Conservation (phyloP, 1,140 invertebrate genomes). For the Drosophila prosaltans region DNA sequence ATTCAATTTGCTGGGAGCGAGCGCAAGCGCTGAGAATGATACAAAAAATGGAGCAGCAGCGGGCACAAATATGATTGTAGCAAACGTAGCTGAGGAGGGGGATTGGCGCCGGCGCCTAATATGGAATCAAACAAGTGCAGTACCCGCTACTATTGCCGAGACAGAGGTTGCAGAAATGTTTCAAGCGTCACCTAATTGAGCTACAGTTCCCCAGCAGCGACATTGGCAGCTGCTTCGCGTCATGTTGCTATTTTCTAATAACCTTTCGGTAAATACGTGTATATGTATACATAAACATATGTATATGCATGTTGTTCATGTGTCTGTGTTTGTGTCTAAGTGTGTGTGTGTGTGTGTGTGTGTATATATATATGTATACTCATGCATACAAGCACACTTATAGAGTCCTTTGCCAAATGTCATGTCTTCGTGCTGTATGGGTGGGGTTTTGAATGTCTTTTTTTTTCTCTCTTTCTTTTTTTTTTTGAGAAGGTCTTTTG, state of each 20-base stretch:
- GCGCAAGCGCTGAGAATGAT: neutral
- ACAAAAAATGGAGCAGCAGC: neutral
- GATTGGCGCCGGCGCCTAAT: slow-evolving; percentile 3
- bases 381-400: neutral
- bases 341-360: too few relatives aligned
- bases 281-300: neutral
- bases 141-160: neutral
- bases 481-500: neutral
- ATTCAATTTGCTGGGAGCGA: slow-evolving; percentile 17
- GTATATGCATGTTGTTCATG: too few relatives aligned
- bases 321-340: too few relatives aligned
- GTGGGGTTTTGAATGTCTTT: neutral
- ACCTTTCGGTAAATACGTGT: neutral
- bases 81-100: neutral
- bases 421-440: neutral
- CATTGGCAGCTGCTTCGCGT: slow-evolving; percentile 9
- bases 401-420: slow-evolving; percentile 9
- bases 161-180: slow-evolving; percentile 5
- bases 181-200: slow-evolving; percentile 13
- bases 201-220: neutral
- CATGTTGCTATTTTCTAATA: slow-evolving; percentile 16
- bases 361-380: neutral
- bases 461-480: neutral
- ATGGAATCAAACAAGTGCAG: slow-evolving; percentile 19
- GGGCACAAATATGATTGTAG: too few relatives aligned